phyloP scores from a whole-genome alignment of 1,140 invertebrate genomes.

The Batillaria attramentaria region DNA sequence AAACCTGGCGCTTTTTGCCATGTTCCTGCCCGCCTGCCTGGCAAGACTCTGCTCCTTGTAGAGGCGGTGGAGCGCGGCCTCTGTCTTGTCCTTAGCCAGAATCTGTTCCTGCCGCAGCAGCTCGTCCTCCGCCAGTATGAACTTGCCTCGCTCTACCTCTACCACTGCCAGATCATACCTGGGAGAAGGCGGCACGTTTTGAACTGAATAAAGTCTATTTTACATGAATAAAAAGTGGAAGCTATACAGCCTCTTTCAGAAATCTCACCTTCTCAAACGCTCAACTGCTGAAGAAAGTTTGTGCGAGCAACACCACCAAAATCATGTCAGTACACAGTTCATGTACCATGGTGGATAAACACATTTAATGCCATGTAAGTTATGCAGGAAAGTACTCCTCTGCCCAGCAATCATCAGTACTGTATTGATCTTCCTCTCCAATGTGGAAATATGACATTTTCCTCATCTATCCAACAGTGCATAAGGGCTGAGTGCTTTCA shows the following conservation, averaged over 20 bases:
- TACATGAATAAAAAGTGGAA: not conserved
- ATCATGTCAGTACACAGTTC: not conserved
- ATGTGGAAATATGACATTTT: not conserved
- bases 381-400: not conserved
- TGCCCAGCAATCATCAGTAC: not conserved
- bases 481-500: not conserved
- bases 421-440: not conserved
- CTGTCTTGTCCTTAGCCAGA: conserved; percentile 62
- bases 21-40: conserved; percentile 35
- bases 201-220: not conserved
- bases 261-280: no score
- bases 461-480: not conserved
- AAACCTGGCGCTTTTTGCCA: conserved; percentile 21
- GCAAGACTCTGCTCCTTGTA: conserved; percentile 65
- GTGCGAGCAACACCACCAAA: not conserved
- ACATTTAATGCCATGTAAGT: not conserved
- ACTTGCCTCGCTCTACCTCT: conserved; percentile 69
- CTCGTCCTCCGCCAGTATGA: conserved; percentile 66
- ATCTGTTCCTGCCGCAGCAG: conserved; percentile 65
- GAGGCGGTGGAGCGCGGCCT: conserved; percentile 56
- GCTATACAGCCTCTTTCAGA: not conserved
- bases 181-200: not conserved
- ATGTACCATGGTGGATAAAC: not conserved
- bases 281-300: not conserved
- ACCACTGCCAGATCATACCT: conserved; percentile 69